Evolutionary conservation across 2,113 vertebrate species (phyloP), one percentile per base, ranked within the genome.

Genomic region (Thunnus maccoyii): DNA sequence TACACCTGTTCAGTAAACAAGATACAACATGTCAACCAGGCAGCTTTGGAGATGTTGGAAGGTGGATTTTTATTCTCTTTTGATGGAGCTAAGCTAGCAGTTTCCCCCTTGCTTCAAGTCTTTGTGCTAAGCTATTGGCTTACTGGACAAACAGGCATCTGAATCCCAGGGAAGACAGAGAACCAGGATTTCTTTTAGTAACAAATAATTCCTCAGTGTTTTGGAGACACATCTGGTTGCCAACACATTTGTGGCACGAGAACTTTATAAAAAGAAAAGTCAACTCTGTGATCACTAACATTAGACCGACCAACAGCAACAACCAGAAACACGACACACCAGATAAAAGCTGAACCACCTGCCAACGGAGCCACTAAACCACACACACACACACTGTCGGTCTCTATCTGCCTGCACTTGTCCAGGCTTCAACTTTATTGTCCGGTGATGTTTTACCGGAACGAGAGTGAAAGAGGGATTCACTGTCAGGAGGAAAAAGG

Each of bases 331-430:
- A 47, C 17, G n/a, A 75, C 67, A 55, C 32, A 58, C 16, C 69
- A 69, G 41, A 66, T 56, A 47, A 86, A 82, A 74, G 54, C 65
- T 20, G 16, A 12, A 20, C 5, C 83, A 80, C 63, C 80, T 85
- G 72, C 70, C 58, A 62, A 20, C 80, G 63, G 10, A 69, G 17
- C 56, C 46, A 11, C 64, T 61, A 15, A 70, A 47, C 46, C 27
- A 30, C 27, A 30, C 27, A 30, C 27, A 27, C 75, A 3, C 68
- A 50, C 0, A 18, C 14, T 10, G 72, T 46, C 18, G 46, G 1
- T 20, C 16, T 62, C 48, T 30, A 8, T 64, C 46, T 72, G 86
- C 27, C 83, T 64, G 83, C 75, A 86, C 82, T 82, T 50, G 82
- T 73, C 25, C n/a, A 11, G 50, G 50, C n/a, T 86, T 54, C 22